phyloP scores from a whole-genome alignment of 2,888 invertebrate species.

The Drosophila neonasuta region DNA sequence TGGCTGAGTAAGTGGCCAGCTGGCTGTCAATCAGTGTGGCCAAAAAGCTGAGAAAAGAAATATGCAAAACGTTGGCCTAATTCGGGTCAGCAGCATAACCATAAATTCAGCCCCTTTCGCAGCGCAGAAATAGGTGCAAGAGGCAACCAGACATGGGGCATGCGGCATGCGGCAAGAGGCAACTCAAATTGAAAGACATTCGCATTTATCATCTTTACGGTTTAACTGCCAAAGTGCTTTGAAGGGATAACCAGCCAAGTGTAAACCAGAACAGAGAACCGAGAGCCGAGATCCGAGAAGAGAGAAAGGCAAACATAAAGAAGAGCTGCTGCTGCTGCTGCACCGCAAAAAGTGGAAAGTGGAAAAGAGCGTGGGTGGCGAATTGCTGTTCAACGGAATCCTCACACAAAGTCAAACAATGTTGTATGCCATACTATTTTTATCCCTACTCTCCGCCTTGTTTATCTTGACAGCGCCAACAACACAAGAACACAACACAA shows the following conservation, averaged over 20 bases:
- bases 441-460: conserved; percentile 44
- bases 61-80: conserved; percentile 63
- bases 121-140: conserved; percentile 43
- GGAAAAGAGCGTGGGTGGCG: background rate
- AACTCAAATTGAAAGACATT: conserved; percentile 75
- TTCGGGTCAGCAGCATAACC: conserved; percentile 55
- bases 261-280: conserved; percentile 42
- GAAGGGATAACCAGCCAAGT: conserved; percentile 64
- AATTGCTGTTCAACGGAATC: conserved; percentile 47
- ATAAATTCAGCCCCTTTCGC: conserved; percentile 41
- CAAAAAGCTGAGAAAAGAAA: conserved; percentile 42
- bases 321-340: background rate
- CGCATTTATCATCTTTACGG: conserved; percentile 76
- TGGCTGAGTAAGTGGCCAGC: conserved; percentile 25
- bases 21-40: conserved; percentile 58
- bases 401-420: conserved; percentile 72
- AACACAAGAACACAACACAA: conserved; percentile 1
- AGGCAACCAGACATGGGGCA: conserved; percentile 12
- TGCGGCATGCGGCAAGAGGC: conserved; percentile 1
- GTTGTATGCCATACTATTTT: conserved; percentile 70
- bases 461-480: conserved; percentile 50
- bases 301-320: conserved; percentile 46
- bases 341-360: background rate
- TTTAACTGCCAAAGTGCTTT: conserved; percentile 75
- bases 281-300: too few species aligned